phyloP scores from a whole-genome alignment of 2,888 invertebrate species.

The Drosophila differens region DNA sequence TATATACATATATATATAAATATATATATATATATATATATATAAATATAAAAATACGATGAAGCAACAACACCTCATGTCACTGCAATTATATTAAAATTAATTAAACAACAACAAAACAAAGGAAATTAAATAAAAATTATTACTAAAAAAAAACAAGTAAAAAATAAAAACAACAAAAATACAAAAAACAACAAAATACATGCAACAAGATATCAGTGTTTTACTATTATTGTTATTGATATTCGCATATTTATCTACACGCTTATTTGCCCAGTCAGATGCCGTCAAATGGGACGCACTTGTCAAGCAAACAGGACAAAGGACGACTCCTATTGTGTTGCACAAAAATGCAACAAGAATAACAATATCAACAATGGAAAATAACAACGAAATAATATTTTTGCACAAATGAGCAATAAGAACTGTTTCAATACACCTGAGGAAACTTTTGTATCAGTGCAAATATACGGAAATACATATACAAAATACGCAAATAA shows the following conservation, averaged over 20 bases:
- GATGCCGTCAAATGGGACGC: constrained; percentile 22
- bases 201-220: constrained; percentile 57
- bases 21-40: constrained; percentile 50
- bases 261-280: constrained; percentile 1
- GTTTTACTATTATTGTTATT: constrained; percentile 36
- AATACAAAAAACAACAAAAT: constrained; percentile 49
- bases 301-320: constrained; percentile 14
- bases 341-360: constrained; percentile 8
- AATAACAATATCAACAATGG: constrained; percentile 6
- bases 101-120: constrained; percentile 81
- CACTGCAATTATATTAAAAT: constrained; percentile 83
- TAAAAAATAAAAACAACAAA: constrained; percentile 33
- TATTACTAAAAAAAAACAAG: constrained; percentile 72
- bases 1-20: constrained; percentile 33
- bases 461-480: constrained; percentile 3
- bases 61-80: constrained; percentile 83
- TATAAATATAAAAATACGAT: constrained; percentile 67
- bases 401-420: constrained; percentile 54
- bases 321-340: constrained; percentile 19
- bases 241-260: neutral
- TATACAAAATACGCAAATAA: constrained; percentile 30
- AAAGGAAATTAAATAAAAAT: constrained; percentile 77
- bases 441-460: constrained; percentile 16
- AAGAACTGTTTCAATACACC: constrained; percentile 17
- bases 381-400: constrained; percentile 12